A percentile compares a stretch with the other conserved stretches of the same genome.
Evolutionary conservation across 2,888 invertebrate species (phyloP).

Genomic region (Ichneumoninae sp.): DNA sequence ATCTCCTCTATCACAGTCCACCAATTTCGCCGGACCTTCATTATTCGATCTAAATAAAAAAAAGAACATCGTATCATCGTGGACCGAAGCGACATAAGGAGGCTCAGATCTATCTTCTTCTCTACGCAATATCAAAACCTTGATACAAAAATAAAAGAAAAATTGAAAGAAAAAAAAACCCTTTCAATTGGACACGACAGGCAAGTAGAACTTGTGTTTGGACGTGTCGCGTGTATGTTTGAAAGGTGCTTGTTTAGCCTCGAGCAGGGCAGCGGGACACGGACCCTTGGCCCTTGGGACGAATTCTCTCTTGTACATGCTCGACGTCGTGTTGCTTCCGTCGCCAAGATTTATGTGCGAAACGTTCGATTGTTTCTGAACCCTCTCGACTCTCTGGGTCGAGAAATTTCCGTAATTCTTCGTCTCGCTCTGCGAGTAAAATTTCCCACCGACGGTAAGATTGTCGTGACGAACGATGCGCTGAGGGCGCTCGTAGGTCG

Average conservation of each 20-base stretch:
- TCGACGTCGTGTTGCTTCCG: slow-evolving; percentile 86
- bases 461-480: slow-evolving; percentile 88
- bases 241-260: slow-evolving; percentile 91
- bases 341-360: slow-evolving; percentile 93
- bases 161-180: not conserved
- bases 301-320: slow-evolving; percentile 91
- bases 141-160: not conserved
- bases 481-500: slow-evolving; percentile 87
- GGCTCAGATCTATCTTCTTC: slow-evolving; percentile 28
- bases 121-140: not conserved
- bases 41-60: slow-evolving; percentile 18
- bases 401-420: slow-evolving; percentile 90
- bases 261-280: slow-evolving; percentile 92
- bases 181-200: slow-evolving; percentile 86
- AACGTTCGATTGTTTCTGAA: slow-evolving; percentile 88
- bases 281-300: slow-evolving; percentile 89
- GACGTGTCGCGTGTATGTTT: slow-evolving; percentile 94
- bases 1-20: slow-evolving; percentile 54
- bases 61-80: slow-evolving; percentile 11
- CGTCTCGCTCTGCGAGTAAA: slow-evolving; percentile 90
- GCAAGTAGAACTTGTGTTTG: slow-evolving; percentile 93
- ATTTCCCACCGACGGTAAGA: slow-evolving; percentile 89
- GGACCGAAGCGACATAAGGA: slow-evolving; percentile 5
- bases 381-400: slow-evolving; percentile 86
- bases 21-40: slow-evolving; percentile 29